Evolutionary conservation across 2,113 vertebrate genomes (phyloP).

Genomic region (Gyps fulvus): DNA sequence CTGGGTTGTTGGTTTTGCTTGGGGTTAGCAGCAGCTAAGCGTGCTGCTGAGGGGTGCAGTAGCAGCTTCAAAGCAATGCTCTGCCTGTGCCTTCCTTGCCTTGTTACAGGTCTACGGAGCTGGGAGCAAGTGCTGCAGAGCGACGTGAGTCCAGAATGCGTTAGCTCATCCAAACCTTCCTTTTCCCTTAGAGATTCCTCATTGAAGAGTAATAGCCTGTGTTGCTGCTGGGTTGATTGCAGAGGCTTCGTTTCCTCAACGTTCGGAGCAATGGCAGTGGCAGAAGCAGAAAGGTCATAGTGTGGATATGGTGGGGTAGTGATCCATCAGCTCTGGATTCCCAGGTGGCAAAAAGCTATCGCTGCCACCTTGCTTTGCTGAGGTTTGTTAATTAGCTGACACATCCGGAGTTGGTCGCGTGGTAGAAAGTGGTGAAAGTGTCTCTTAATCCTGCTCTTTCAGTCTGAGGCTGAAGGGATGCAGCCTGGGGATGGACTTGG

Average conservation of each 20-base stretch:
- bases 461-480: neutral
- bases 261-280: neutral
- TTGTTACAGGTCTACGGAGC: accelerated
- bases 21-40: neutral
- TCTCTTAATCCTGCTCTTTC: neutral
- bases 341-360: neutral
- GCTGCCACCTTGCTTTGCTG: neutral
- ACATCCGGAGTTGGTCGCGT: neutral
- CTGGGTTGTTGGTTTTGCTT: neutral
- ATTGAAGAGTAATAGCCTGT: neutral
- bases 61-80: neutral
- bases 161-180: neutral
- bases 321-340: neutral
- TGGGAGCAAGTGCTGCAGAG: neutral
- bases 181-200: neutral
- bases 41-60: neutral
- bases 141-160: accelerated
- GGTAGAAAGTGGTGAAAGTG: neutral
- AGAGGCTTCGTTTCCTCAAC: neutral
- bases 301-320: neutral
- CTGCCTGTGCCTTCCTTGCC: neutral
- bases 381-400: neutral
- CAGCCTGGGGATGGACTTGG: neutral
- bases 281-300: neutral
- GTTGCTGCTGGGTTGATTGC: neutral